Base-by-base conservation (phyloP, 2,888 invertebrate species). In the Maniola hyperantus region DNA sequence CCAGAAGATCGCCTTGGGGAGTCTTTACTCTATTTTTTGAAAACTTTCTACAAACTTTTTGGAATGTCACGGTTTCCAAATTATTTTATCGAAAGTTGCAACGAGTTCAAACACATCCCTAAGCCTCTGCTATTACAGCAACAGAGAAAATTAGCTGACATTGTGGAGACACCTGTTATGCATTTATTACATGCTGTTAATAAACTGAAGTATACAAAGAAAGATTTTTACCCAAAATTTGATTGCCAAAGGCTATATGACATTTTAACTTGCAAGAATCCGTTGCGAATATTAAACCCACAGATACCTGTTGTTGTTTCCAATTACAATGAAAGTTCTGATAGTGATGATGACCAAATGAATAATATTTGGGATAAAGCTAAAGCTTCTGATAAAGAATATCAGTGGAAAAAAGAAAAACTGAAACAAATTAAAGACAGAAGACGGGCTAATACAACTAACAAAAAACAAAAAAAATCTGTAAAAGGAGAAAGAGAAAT, bases 1-100 rank as follows among this genome's bases (percentile, higher is more conserved):
- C 94, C 95, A 0, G 96, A 96, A 79, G 95, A 96, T 78, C 92
- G 95, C 61, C 87, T 96, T 1, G 97, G 97, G 2, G 94, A 94
- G 77, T 94, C 94, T 33, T 78, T 97, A 13, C 82, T 94, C 57
- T 82, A 93, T 10, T 93, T 97, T 71, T 87, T 97, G 7, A 87
- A 92, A 59, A 93, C 93, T 13, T 93, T 97, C 68, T 95, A 95
- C 76, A 80, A 90, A 0, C 89, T 93, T 61, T 92, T 97, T 72
- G 93, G 94, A 15, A 93, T 92, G 69, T 93, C 94, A 57, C 87
- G 92, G 53, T 88, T 97, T 64, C 93, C 93, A 2, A 96, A 97
- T 83, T 97, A 95, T 79, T 97, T 97, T 80, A 92, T 97, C 61
- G 93, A 93, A 60, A 93, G 93, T 51, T 95, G 95, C 72, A 97